phyloP scores from a whole-genome alignment of 2,797 vertebrate genomes.

The Phylloscopus collybita region DNA sequence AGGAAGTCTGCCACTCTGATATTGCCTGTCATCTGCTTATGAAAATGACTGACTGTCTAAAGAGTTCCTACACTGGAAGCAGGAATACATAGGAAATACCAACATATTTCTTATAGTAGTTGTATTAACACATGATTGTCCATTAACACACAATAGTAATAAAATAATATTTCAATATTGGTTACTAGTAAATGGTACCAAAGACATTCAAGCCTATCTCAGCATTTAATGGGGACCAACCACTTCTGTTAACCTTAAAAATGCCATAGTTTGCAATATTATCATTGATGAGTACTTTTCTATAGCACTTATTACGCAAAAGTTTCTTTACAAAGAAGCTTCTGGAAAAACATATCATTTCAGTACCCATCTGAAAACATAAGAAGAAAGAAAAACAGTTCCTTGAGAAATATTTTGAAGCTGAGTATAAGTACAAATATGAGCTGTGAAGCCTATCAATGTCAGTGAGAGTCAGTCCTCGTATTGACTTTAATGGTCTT shows the following conservation, averaged over 20 bases:
- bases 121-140: neutral
- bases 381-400: neutral
- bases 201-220: neutral
- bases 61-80: neutral
- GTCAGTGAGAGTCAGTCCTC: neutral
- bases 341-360: neutral
- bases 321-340: neutral
- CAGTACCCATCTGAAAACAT: neutral
- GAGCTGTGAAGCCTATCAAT: neutral
- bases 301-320: neutral
- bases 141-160: neutral
- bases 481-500: neutral
- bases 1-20: neutral
- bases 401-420: neutral
- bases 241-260: neutral
- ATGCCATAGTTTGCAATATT: neutral
- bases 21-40: neutral
- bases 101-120: neutral
- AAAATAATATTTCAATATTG: neutral
- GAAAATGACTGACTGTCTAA: neutral
- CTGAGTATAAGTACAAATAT: neutral
- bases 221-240: neutral
- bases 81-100: neutral
- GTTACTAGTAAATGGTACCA: neutral
- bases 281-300: neutral